Percentiles rank a stretch among this genome's conserved stretches.
phyloP scores from a whole-genome alignment of 2,888 invertebrate species.

The Leptogaster cylindrica region DNA sequence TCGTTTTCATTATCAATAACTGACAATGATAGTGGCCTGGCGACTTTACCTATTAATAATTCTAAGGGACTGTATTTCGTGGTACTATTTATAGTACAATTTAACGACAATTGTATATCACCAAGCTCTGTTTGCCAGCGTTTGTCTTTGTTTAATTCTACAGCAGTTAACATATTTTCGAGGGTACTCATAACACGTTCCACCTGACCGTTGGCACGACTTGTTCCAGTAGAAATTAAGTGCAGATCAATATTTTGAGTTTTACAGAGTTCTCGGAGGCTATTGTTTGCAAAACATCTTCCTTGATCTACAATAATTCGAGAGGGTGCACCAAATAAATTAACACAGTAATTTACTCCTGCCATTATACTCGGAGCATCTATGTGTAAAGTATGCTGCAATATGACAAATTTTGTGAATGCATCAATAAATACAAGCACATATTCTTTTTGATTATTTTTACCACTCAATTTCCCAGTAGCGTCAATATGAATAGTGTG shows the following conservation, averaged over 20 bases:
- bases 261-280: background rate
- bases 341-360: background rate
- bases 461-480: background rate
- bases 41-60: slow-evolving; percentile 6
- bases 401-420: slow-evolving; percentile 6
- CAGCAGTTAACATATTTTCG: slow-evolving; percentile 1
- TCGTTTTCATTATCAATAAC: background rate
- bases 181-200: slow-evolving; percentile 7
- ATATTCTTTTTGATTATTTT: background rate
- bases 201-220: background rate
- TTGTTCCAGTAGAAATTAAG: background rate
- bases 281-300: background rate
- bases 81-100: background rate
- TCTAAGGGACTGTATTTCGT: background rate
- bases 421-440: background rate
- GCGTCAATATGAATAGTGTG: slow-evolving; percentile 4
- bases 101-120: background rate
- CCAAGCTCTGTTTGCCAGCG: background rate
- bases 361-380: background rate
- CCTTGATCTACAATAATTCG: slow-evolving; percentile 5
- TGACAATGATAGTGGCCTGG: background rate
- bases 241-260: background rate
- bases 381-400: background rate
- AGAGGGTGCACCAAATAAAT: background rate
- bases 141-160: background rate